These are phyloP conservation scores for Heliornis fulica DNA, from an alignment of 2,113 vertebrate species.

Conservation along the genomic window DNA sequence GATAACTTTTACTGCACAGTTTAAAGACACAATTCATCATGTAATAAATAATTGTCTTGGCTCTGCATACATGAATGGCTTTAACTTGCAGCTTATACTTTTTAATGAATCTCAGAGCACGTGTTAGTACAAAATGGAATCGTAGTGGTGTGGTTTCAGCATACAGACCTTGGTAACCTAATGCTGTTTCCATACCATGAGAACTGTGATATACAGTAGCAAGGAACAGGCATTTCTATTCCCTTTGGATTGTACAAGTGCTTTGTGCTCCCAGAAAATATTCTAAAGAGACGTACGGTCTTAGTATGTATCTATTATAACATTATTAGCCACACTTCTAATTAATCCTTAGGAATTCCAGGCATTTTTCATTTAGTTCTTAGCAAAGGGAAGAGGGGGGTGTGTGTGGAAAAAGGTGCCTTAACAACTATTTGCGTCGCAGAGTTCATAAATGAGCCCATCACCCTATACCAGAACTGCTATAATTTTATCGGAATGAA, in stretches of 20 bases:
- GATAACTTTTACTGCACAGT: neutral
- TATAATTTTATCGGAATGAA: conserved; percentile 86
- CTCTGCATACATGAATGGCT: neutral
- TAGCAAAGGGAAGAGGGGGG: conserved; percentile 41
- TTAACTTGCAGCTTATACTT: neutral
- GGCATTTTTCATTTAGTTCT: conserved; percentile 78
- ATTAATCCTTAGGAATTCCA: conserved; percentile 82
- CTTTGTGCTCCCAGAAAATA: neutral
- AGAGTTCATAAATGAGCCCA: conserved; percentile 84
- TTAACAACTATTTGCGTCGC: conserved; percentile 81
- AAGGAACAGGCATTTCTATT: neutral
- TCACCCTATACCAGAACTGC: conserved; percentile 73
- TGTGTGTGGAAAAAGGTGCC: conserved; percentile 60
- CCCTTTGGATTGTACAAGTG: neutral
- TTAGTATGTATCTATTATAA: conserved; percentile 48
- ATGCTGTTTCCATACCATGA: neutral
- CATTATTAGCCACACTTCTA: conserved; percentile 80
- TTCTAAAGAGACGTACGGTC: neutral
- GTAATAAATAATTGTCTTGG: neutral
- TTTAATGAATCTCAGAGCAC: neutral
- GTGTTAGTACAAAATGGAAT: conserved; percentile 2
- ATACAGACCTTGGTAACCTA: neutral
- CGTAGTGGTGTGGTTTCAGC: neutral
- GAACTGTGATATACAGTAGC: neutral
- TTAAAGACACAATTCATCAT: neutral